These are phyloP conservation scores for Chionodraco myersi DNA, from an alignment of 2,113 vertebrate genomes.

Conservation along the genomic window DNA sequence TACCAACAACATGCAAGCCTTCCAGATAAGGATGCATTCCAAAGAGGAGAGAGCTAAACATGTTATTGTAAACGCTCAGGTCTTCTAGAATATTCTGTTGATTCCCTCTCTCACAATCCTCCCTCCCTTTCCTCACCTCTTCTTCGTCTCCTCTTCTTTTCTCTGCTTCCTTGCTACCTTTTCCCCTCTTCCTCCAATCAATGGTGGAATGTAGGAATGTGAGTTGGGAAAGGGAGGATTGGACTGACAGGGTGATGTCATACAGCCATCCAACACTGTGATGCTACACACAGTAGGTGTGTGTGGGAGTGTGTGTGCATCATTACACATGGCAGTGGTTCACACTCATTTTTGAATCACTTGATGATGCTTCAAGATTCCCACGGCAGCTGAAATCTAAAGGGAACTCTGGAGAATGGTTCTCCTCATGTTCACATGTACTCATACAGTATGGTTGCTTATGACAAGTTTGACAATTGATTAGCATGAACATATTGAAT, in stretches of 20 bases:
- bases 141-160: not conserved
- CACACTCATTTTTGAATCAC: not conserved
- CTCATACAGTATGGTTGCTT: not conserved
- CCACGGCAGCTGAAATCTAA: not conserved
- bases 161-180: not conserved
- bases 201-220: constrained; percentile 40
- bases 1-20: constrained; percentile 28
- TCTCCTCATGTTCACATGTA: no score
- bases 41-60: constrained; percentile 1
- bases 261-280: not conserved
- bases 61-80: not conserved
- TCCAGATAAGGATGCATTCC: constrained; percentile 50
- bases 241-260: constrained; percentile 7
- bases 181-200: not conserved
- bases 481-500: not conserved
- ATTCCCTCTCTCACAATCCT: not conserved
- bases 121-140: not conserved
- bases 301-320: not conserved
- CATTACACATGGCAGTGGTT: no score
- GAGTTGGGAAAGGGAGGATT: constrained; percentile 16
- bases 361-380: not conserved
- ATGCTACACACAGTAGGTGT: not conserved
- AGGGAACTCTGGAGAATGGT: not conserved
- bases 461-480: not conserved
- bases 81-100: not conserved